Base-by-base conservation (phyloP, 2,888 invertebrate genomes). In the Coronaproctus castanopsis region DNA sequence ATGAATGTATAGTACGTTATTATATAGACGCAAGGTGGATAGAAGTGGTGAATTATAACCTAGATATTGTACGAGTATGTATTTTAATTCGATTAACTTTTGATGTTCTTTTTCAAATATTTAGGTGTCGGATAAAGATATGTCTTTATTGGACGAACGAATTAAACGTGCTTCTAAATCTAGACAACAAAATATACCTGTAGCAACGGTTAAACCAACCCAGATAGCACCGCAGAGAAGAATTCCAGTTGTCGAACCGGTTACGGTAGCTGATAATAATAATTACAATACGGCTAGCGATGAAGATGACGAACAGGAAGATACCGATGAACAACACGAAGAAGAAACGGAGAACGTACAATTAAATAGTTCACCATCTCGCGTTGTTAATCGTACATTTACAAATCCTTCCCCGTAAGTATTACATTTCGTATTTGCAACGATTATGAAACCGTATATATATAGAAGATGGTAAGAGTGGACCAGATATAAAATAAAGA, bases 41-140 rank as follows among this genome's bases (percentile, higher is more conserved):
- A n/a, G n/a, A n/a, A n/a, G n/a, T n/a, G n/a, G n/a, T n/a, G n/a
- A n/a, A n/a, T n/a, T n/a, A n/a, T n/a, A n/a, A n/a, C n/a, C n/a
- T n/a, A n/a, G n/a, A n/a, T n/a, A n/a, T n/a, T n/a, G n/a, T n/a
- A n/a, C n/a, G n/a, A n/a, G n/a, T n/a, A n/a, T n/a, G n/a, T n/a
- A n/a, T n/a, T n/a, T n/a, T n/a, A n/a, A n/a, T n/a, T n/a, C n/a
- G n/a, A n/a, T n/a, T n/a, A n/a, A n/a, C n/a, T n/a, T n/a, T n/a
- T n/a, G n/a, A n/a, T n/a, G n/a, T n/a, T n/a, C n/a, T n/a, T n/a
- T n/a, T n/a, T n/a, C n/a, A n/a, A n/a, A n/a, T n/a, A n/a, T n/a
- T n/a, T n/a, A 88, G 84, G 81, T 91, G 68, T 87, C 85, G 1
- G 95, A 96, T 70, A 97, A 98, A 73, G 97, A 97, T 70, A 79